Evolutionary conservation across 2,888 invertebrate genomes (phyloP), one percentile per base, ranked within the genome.

Genomic region (Orthosia cruda): DNA sequence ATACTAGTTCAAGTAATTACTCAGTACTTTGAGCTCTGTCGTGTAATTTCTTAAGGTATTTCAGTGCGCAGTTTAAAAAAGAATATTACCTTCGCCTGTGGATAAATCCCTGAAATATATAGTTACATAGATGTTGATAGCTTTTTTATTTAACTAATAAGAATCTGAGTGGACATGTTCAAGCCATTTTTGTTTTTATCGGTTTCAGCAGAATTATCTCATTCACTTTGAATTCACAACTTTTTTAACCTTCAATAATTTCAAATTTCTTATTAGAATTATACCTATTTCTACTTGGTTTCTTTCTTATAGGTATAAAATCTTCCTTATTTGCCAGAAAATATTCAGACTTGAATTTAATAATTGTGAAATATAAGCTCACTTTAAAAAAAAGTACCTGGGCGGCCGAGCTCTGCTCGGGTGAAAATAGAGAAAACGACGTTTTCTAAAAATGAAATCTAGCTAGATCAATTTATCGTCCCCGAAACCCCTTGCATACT

Each of bases 1-100:
- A 7, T 2, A 57, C 68, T 79, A 64, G 66, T 50, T 70, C 49
- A 0, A 61, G 55, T 81, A 81, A 82, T 76, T 71, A 82, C 83
- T 50, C 5, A 50, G 55, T 20, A 74, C 62, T 58, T 74, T 62
- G 62, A 70, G 68, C 73, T 74, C 66, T 74, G 66, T 52, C 58
- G 23, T 61, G 9, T 54, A 71, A 81, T 68, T 74, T 74, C 58
- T 32, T 45, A 57, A n/a, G 45, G 45, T 64, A 61, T 52, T 55
- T 55, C n/a, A 0, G n/a, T 73, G 62, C 49, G 71, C 64, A 62
- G 62, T 57, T 54, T 68, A 62, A 32, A 59, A 70, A 74, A 64
- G 49, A 70, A n/a, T 70, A 11, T 81, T 64, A 68, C 70, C 61
- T 82, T 82, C 61, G 45, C 32, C 40, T 58, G 58, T 49, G 49